Evolutionary conservation across 2,797 vertebrate species (phyloP).

Genomic region (Bryconaethiops microstoma): DNA sequence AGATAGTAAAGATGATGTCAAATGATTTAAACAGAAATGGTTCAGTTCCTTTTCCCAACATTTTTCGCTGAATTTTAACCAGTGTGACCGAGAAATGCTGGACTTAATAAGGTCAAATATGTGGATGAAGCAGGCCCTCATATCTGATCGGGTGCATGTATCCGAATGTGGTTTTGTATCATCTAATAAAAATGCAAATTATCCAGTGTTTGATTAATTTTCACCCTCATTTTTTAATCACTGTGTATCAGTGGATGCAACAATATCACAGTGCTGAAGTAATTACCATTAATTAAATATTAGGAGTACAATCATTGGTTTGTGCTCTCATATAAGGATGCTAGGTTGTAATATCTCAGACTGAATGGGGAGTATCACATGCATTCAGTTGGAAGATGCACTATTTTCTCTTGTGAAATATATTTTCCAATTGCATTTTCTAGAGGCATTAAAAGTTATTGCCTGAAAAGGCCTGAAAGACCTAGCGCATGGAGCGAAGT

Average conservation of each 20-base stretch:
- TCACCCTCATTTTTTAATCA: background rate
- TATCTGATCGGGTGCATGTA: background rate
- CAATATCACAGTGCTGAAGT: background rate
- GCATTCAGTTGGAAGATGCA: no score
- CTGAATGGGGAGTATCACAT: background rate
- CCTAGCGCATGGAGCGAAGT: background rate
- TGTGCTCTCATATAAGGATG: background rate
- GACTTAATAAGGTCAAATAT: background rate
- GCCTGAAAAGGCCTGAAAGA: background rate
- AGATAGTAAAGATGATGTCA: background rate
- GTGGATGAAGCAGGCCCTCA: background rate
- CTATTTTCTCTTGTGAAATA: no score
- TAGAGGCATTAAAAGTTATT: background rate
- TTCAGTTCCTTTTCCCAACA: background rate
- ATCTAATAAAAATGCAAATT: slow-evolving; percentile 21
- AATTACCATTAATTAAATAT: slow-evolving; percentile 11
- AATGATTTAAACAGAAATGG: background rate
- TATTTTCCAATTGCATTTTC: no score
- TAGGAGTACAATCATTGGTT: background rate
- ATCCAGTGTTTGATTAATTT: background rate
- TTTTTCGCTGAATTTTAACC: background rate
- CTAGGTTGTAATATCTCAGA: background rate
- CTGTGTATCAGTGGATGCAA: background rate
- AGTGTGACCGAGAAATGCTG: background rate
- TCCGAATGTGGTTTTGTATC: background rate